Percentiles rank a stretch among this genome's conserved stretches.
These are phyloP conservation scores for Charanyca ferruginea DNA, from an alignment of 2,888 invertebrate species.

Conservation along the genomic window DNA sequence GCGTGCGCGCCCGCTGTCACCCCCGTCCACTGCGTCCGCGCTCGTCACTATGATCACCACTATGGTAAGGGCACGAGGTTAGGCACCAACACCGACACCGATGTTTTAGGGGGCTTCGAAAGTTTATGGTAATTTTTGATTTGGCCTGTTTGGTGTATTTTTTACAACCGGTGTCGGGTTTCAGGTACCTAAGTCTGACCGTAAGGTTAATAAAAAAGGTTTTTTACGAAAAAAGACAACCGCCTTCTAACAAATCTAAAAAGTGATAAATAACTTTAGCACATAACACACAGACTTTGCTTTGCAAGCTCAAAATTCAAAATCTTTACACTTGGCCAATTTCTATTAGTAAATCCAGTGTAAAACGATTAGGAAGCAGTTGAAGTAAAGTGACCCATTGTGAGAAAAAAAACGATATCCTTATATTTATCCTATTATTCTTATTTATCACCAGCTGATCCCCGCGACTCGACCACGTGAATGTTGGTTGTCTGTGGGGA, in stretches of 20 bases:
- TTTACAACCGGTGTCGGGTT: background rate
- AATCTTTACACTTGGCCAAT: too few relatives aligned
- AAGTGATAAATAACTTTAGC: too few relatives aligned
- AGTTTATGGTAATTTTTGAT: background rate
- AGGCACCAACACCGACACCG: slow-evolving; percentile 13
- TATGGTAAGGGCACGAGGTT: slow-evolving; percentile 68
- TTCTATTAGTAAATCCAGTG: background rate
- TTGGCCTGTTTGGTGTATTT: background rate
- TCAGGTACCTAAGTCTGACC: too few relatives aligned
- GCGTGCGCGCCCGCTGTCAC: slow-evolving; percentile 87
- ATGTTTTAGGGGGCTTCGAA: background rate
- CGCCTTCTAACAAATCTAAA: too few relatives aligned
- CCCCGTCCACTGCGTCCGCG: slow-evolving; percentile 75
- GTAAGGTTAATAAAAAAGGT: too few relatives aligned
- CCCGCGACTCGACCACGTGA: too few relatives aligned
- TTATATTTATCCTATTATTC: background rate
- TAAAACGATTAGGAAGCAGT: background rate
- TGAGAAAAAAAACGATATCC: background rate
- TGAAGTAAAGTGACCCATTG: background rate
- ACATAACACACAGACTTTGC: too few relatives aligned
- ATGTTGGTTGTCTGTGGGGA: too few relatives aligned
- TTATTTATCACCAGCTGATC: slow-evolving; percentile 1
- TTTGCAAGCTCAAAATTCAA: too few relatives aligned
- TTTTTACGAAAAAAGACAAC: too few relatives aligned
- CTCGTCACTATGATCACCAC: slow-evolving; percentile 88